A percentile compares a stretch with the other conserved stretches of the same genome.
Evolutionary conservation across 2,113 vertebrate genomes (phyloP).

Genomic region (Myiozetetes cayanensis): DNA sequence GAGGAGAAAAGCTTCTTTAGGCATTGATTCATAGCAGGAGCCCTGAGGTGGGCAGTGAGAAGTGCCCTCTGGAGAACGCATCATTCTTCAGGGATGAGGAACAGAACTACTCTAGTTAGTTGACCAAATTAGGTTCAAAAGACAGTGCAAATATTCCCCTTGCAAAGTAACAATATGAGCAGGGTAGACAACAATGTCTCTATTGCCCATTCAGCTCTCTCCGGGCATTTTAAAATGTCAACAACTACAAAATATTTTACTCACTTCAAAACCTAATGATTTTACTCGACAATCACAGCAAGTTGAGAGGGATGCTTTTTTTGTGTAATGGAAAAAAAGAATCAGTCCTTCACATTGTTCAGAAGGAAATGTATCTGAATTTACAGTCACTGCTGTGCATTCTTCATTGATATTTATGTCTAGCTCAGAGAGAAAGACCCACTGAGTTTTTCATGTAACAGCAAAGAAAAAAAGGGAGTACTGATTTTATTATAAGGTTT

Average conservation of each 20-base stretch:
- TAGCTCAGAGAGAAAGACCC: background rate
- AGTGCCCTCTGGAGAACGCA: background rate
- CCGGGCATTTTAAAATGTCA: background rate
- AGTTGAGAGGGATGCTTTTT: background rate
- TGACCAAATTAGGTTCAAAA: background rate
- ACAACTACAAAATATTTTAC: background rate
- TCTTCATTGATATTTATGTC: background rate
- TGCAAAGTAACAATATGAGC: background rate
- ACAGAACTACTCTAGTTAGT: background rate
- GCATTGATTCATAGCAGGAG: background rate
- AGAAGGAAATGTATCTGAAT: background rate
- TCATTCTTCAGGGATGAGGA: rapidly evolving
- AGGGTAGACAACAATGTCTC: background rate
- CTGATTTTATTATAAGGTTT: background rate
- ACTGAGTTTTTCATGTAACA: background rate
- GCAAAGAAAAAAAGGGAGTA: background rate
- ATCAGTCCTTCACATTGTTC: background rate
- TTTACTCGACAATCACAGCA: background rate
- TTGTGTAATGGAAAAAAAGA: background rate
- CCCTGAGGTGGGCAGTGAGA: background rate
- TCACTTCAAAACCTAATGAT: background rate
- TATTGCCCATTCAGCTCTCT: background rate
- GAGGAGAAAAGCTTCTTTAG: background rate
- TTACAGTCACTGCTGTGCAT: background rate
- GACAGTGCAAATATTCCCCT: background rate